These are phyloP conservation scores for Coptotermes formosanus DNA, from an alignment of 1,140 invertebrate species.

Conservation along the genomic window DNA sequence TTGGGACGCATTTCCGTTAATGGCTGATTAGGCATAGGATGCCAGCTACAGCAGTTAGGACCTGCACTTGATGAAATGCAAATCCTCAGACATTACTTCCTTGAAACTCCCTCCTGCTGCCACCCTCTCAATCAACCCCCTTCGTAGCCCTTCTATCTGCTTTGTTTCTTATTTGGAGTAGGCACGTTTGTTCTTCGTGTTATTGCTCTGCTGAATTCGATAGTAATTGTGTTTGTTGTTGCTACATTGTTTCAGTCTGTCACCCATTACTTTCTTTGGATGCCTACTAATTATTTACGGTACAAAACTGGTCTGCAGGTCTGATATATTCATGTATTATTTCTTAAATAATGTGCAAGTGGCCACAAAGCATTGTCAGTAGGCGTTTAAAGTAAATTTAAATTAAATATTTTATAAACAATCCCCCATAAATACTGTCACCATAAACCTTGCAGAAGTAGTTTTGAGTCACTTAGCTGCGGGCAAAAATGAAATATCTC, in stretches of 20 bases:
- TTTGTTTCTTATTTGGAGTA: background rate
- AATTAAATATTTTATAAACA: too few relatives aligned
- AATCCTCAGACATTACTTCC: slow-evolving; percentile 26
- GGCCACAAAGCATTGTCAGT: too few relatives aligned
- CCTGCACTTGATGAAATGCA: slow-evolving; percentile 28
- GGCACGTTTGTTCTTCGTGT: background rate
- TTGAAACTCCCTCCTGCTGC: background rate
- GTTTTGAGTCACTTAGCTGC: too few relatives aligned
- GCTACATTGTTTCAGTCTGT: background rate
- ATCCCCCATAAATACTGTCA: too few relatives aligned
- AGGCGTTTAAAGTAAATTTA: too few relatives aligned
- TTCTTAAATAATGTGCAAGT: too few relatives aligned
- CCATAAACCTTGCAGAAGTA: too few relatives aligned
- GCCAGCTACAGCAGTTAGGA: background rate
- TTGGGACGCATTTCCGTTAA: slow-evolving; percentile 22
- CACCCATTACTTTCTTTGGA: background rate
- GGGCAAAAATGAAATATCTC: too few relatives aligned
- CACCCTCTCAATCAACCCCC: background rate
- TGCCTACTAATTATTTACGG: background rate
- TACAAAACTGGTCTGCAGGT: too few relatives aligned
- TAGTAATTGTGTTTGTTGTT: background rate
- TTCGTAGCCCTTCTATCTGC: background rate
- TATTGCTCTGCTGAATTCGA: background rate
- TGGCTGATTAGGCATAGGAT: slow-evolving; percentile 16
- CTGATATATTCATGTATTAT: too few relatives aligned